Evolutionary conservation across 2,113 vertebrate genomes (phyloP), one percentile per base, ranked within the genome.

Genomic region (Melospiza georgiana): DNA sequence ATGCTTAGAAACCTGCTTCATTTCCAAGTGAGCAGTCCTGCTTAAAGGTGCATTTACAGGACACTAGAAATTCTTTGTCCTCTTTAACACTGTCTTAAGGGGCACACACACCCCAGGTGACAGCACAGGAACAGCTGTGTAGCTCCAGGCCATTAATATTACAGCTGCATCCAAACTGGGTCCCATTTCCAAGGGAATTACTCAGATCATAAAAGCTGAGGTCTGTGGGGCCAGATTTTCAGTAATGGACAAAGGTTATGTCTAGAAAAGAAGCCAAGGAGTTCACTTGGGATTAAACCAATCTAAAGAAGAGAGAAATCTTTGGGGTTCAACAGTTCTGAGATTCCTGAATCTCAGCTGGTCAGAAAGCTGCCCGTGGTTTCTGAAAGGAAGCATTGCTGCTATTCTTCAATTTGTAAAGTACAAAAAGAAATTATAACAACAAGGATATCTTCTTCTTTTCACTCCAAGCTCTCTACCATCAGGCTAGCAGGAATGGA

Each of bases 71-170:
- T 89, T 86, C 73, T 75, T 86, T 31, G 6, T 95, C 89, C 83
- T 94, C 83, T 92, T 87, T 89, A 96, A 59, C 31, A 25, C 76
- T 83, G 85, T 65, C 93, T 94, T 90, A 65, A n/a, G 89, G 93
- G 84, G 84, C 90, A 84, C 89, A 81, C 0, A 1, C 57, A 63
- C 18, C n/a, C 92, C 94, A 94, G 96, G 95, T 95, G 95, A 96
- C 89, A 92, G 33, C 10, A 43, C 57, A 74, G 86, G 72, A 95
- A 78, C 94, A 96, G 94, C 95, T 96, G 95, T 88, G 91, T 89
- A 94, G 89, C 73, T 94, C 73, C 91, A 93, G 73, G 80, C 73
- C 93, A 92, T 95, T 92, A 94, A 94, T 96, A 93, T 80, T 86
- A 92, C 75, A 80, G 80, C 89, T 94, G 86, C 89, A 84, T 68